Evolutionary conservation across 1,140 invertebrate genomes (phyloP).

Genomic region (Colletes gigas): DNA sequence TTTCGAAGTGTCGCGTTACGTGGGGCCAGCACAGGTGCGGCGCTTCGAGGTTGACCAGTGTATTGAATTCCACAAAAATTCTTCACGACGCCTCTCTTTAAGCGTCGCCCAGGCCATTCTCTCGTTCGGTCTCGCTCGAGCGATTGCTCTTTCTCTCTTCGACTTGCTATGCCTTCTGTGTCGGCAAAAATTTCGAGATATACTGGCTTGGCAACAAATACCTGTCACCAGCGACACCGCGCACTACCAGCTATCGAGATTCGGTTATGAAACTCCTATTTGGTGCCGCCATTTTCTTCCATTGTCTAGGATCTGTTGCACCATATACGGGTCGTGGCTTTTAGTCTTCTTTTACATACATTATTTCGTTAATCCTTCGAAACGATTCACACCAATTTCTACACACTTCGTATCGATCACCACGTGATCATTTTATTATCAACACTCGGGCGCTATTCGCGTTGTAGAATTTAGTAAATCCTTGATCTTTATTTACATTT

Average conservation of each 20-base stretch:
- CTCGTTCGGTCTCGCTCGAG: conserved; percentile 19
- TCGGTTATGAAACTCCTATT: conserved; percentile 52
- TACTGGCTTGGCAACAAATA: conserved; percentile 43
- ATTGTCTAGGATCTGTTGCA: conserved; percentile 43
- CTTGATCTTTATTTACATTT: too few relatives aligned
- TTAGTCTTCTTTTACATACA: not conserved
- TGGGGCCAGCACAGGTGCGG: conserved; percentile 59
- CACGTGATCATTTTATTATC: too few relatives aligned
- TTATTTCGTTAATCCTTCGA: not conserved
- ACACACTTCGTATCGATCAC: too few relatives aligned
- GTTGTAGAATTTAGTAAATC: too few relatives aligned
- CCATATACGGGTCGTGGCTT: not conserved
- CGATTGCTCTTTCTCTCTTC: conserved; percentile 3
- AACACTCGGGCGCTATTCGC: too few relatives aligned
- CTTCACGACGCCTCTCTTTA: conserved; percentile 55
- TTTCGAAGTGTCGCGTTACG: conserved; percentile 62
- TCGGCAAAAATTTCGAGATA: conserved; percentile 47
- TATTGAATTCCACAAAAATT: conserved; percentile 70
- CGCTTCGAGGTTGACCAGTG: conserved; percentile 66
- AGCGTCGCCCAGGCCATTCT: conserved; percentile 48
- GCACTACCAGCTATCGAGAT: conserved; percentile 37
- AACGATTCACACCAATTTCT: not conserved
- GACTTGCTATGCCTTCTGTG: not conserved
- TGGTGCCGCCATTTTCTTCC: conserved; percentile 8
- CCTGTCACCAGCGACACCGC: conserved; percentile 33